These are phyloP conservation scores for Diadema setosum DNA, from an alignment of 35 echinoderm and acorn worm genomes.

Conservation along the genomic window DNA sequence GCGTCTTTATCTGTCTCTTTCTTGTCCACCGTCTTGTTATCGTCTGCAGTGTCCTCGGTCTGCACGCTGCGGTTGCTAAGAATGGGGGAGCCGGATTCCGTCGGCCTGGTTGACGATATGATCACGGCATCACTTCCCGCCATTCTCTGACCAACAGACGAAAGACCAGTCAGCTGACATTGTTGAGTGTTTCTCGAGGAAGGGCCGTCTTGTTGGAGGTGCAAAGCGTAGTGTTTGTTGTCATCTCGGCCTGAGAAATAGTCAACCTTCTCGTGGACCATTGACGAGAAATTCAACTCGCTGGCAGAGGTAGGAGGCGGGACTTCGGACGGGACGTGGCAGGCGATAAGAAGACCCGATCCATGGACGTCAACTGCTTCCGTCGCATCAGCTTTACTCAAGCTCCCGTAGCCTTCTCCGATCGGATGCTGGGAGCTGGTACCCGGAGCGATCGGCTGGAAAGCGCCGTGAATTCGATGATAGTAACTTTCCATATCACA, in stretches of 20 bases:
- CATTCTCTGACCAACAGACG: not conserved
- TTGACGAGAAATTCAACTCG: not conserved
- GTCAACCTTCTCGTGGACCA: not conserved
- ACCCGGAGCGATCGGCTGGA: not conserved
- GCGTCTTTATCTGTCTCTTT: not conserved
- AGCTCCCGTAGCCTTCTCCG: not conserved
- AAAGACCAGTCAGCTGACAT: not conserved
- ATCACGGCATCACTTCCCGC: not conserved
- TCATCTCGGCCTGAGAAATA: not conserved
- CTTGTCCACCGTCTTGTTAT: not conserved
- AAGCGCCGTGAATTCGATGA: not conserved
- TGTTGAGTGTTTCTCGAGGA: not conserved
- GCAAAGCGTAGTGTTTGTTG: not conserved
- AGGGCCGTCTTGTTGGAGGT: not conserved
- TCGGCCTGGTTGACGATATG: not conserved
- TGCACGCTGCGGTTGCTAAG: constrained; percentile 3
- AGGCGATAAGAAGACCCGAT: not conserved
- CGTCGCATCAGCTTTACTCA: not conserved
- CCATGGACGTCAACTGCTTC: not conserved
- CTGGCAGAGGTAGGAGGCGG: not conserved
- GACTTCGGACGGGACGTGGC: not conserved
- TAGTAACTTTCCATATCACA: not conserved
- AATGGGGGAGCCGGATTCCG: not conserved
- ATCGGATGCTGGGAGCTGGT: not conserved
- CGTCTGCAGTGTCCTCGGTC: not conserved